Evolutionary conservation across 2,888 invertebrate genomes (phyloP).

Genomic region (Pycnomerus fuliginosus): DNA sequence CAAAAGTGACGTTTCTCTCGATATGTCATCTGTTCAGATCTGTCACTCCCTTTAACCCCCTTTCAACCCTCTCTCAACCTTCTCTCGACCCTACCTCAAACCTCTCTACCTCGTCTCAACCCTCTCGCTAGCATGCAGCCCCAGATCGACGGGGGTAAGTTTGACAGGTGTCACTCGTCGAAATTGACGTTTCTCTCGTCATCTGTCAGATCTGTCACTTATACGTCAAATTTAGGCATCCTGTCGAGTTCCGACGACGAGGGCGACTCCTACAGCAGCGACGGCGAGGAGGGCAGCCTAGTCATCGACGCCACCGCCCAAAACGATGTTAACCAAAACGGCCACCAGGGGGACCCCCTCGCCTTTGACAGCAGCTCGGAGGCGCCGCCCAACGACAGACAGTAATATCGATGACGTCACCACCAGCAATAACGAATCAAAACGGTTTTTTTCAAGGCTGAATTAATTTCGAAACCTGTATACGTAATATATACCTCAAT

Average conservation of each 20-base stretch:
- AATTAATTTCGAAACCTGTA: slow-evolving; percentile 53
- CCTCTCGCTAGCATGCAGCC: slow-evolving; percentile 58
- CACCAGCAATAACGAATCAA: not conserved
- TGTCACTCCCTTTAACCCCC: too few relatives aligned
- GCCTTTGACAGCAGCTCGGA: slow-evolving; percentile 13
- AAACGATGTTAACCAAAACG: slow-evolving; percentile 46
- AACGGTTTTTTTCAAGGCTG: slow-evolving; percentile 15
- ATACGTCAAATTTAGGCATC: slow-evolving; percentile 60
- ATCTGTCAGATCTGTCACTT: too few relatives aligned
- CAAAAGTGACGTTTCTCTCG: too few relatives aligned
- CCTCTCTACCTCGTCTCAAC: too few relatives aligned
- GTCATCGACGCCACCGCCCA: slow-evolving; percentile 53
- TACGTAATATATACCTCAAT: slow-evolving; percentile 66
- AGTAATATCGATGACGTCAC: slow-evolving; percentile 26
- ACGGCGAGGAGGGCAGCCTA: slow-evolving; percentile 56
- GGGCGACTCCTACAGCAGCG: slow-evolving; percentile 60
- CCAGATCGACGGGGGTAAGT: slow-evolving; percentile 61
- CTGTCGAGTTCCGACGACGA: slow-evolving; percentile 62
- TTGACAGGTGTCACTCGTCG: too few relatives aligned
- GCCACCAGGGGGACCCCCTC: slow-evolving; percentile 39
- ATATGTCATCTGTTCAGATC: too few relatives aligned
- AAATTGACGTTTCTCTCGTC: too few relatives aligned
- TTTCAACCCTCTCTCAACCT: too few relatives aligned
- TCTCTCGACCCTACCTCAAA: too few relatives aligned
- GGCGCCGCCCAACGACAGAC: slow-evolving; percentile 35